Percentiles rank a stretch among this genome's conserved stretches.
These are phyloP conservation scores for Cassiopea andromeda DNA, from an alignment of 30 jellyfish, hydroid and myxozoan genomes.

Conservation along the genomic window DNA sequence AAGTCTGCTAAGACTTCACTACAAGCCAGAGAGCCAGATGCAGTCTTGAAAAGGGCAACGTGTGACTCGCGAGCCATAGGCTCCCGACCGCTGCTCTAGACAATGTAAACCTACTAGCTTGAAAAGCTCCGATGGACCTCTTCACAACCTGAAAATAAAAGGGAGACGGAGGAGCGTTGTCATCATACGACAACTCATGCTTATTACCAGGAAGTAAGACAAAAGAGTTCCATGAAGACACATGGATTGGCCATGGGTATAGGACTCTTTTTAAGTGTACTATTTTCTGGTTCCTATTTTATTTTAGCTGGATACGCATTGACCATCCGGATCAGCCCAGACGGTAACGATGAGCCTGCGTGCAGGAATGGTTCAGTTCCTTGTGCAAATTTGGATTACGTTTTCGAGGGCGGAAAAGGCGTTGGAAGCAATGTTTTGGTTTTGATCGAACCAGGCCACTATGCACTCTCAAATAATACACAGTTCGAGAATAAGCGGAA, in stretches of 20 bases:
- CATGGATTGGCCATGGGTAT: background rate
- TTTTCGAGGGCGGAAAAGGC: constrained; percentile 52
- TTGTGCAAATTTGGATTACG: constrained; percentile 68
- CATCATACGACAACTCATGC: too few species aligned
- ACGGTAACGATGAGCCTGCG: constrained; percentile 46
- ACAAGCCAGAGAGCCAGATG: too few species aligned
- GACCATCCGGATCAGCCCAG: constrained; percentile 13
- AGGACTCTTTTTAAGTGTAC: background rate
- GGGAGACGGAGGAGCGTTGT: too few species aligned
- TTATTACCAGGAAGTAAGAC: too few species aligned
- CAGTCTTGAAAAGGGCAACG: too few species aligned
- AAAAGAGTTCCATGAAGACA: background rate
- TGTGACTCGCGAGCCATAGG: too few species aligned
- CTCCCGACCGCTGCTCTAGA: too few species aligned
- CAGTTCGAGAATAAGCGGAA: constrained; percentile 10
- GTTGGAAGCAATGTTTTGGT: constrained; percentile 34
- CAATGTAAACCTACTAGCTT: too few species aligned
- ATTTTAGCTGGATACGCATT: background rate
- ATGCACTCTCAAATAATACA: constrained; percentile 18
- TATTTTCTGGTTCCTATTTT: background rate
- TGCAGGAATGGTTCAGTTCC: constrained; percentile 47
- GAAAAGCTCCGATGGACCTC: too few species aligned
- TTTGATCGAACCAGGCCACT: constrained; percentile 26
- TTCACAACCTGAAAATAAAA: too few species aligned
- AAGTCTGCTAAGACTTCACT: too few species aligned